Evolutionary conservation across 2,113 vertebrate genomes (phyloP), one percentile per base, ranked within the genome.

Genomic region (Sebastes schlegelii): DNA sequence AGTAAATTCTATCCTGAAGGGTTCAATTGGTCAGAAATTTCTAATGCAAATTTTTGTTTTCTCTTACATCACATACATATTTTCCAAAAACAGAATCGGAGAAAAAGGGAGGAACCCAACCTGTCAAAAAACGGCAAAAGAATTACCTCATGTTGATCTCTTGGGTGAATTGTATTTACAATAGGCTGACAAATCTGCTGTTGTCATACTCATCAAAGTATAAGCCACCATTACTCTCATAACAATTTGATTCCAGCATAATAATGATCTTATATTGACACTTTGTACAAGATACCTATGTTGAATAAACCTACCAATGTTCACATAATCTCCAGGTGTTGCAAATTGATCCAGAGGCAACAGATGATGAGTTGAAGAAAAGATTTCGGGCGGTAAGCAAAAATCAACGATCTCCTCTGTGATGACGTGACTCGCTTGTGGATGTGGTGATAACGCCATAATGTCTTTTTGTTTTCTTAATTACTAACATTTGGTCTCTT

Each of bases 331-430:
- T 71, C 1, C 86, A 99, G 98, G 98, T 99, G 21, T 92, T 99
- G 86, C 98, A 99, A 77, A 96, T 99, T 89, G 98, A 99, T 92
- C 97, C 98, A 58, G 98, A 99, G 66, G 98, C 96, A 84, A 99
- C 98, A 94, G 98, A 99, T 89, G 97, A 98, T 57, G 98, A 99
- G 90, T 94, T 99, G 90, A 99, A 99, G 94, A 99, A 99, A 93
- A 96, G 98, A 83, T 99, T 99, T 90, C 92, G 98, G 13, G 98
- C 98, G 94, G 98, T 99, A 96, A 71, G 76, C 5, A 13, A 13
- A 2, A 40, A 16, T 52, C 4, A 51, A n/a, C 16, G 4, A 19
- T 40, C 6, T 49, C 11, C 21, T 57, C 26, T 34, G 17, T 55
- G 13, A 51, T 23, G 17, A 51, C 1, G 2, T 11, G 4, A n/a